Percentiles rank a stretch among this genome's conserved stretches.
phyloP scores from a whole-genome alignment of 35 echinoderm and acorn worm genomes.

The Heliocidaris erythrogramma region DNA sequence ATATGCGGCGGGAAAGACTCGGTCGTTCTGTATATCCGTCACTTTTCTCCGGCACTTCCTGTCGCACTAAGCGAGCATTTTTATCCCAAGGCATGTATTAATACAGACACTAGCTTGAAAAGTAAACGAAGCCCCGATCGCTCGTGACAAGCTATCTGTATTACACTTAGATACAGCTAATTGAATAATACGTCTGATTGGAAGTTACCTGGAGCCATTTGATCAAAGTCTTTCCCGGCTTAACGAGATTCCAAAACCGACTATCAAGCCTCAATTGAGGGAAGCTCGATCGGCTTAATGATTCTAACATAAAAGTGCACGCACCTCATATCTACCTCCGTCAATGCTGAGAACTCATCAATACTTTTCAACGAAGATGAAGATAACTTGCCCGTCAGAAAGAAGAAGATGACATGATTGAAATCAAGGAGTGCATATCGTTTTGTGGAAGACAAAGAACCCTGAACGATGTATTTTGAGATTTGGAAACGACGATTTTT shows the following conservation, averaged over 20 bases:
- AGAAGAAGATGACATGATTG: not conserved
- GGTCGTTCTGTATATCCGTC: conserved; percentile 26
- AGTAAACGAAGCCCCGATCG: conserved; percentile 13
- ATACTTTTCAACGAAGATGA: not conserved
- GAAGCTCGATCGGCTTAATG: not conserved
- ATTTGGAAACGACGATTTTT: not conserved
- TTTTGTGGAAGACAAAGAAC: not conserved
- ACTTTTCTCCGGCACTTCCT: conserved; percentile 27
- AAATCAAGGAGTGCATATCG: not conserved
- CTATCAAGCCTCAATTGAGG: conserved; percentile 36
- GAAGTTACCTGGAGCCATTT: conserved; percentile 19
- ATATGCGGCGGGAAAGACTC: not conserved
- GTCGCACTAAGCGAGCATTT: conserved; percentile 23
- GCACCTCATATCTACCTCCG: not conserved
- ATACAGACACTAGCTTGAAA: conserved; percentile 39
- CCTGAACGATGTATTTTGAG: not conserved
- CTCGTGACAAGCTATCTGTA: conserved; percentile 37
- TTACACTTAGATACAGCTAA: conserved; percentile 51
- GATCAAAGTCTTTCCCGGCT: not conserved
- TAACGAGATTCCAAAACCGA: conserved; percentile 25
- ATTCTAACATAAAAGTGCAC: conserved; percentile 26
- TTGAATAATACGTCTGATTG: conserved; percentile 47
- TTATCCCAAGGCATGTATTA: conserved; percentile 46
- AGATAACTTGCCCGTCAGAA: not conserved
- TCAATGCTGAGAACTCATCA: not conserved